Base-by-base conservation (phyloP, 1,140 invertebrate genomes). In the Aphelinus atriplicis region DNA sequence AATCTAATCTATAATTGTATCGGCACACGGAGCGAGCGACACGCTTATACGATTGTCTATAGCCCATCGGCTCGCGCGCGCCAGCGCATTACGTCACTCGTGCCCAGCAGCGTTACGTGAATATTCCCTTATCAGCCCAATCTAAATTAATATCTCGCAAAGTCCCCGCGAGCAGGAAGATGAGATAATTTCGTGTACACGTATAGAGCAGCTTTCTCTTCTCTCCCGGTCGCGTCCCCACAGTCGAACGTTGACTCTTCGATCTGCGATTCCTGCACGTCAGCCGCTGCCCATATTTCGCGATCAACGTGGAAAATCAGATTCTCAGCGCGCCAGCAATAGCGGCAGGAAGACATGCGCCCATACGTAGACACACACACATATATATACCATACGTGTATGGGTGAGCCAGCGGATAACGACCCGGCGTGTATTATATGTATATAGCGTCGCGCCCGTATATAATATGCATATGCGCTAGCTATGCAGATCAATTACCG, bases 111-210 rank as follows among this genome's bases (percentile, higher is more conserved):
- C 7, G 46, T 65, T 76, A 71, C 47, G 70, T 70, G 77, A 75
- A 26, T 26, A 78, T 69, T 81, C 64, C 64, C 75, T 80, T 81
- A 81, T 72, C 74, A 62, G 43, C 75, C 42, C 26, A 48, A 76
- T 76, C 74, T 76, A 76, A 76, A 71, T 76, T 71, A 76, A 71
- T 76, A 76, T 76, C 63, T 66, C 57, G 3, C 57, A 26, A 4
- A 26, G 26, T 3, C 3, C 3, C 57, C 26, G 57, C 3, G 5
- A 60, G 57, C 57, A n/a, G 47, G 67, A 64, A 69, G 58, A 75
- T 65, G 67, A 70, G 55, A 75, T 58, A 51, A 75, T 70, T 75
- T 70, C 3, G 5, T 70, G 57, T 60, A 26, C 9, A 53, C 9
- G 9, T 53, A 53, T 53, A 6, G 9, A 6, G 9, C 51, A 53